Evolutionary conservation across 2,113 vertebrate species (phyloP), one percentile per base, ranked within the genome.

Genomic region (Mystacornis crossleyi): DNA sequence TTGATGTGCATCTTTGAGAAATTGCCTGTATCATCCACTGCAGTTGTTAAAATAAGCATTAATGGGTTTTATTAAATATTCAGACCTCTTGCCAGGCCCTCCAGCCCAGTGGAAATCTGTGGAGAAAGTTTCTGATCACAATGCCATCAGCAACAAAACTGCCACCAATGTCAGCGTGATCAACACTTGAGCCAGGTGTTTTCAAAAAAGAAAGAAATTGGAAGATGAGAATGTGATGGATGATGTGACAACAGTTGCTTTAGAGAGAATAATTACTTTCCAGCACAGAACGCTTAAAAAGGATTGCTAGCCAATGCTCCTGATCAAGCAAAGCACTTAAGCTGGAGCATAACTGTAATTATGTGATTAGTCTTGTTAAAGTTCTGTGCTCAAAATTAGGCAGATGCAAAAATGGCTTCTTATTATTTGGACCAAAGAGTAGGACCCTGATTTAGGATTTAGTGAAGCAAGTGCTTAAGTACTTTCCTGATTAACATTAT

Each of bases 291-390:
- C 10, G 23, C 71, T 95, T 93, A 31, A 86, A 91, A 93, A 81
- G 18, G 42, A 89, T 93, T 96, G 87, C 81, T 80, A 86, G 79
- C 80, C 81, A 78, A n/a, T 77, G 60, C 60, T 90, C 75, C 75
- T 92, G 90, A 92, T 95, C 67, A 86, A 90, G 95, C 38, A 88
- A 93, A 96, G 58, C 67, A 81, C 81, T 94, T 95, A 88, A 93
- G 43, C 85, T 83, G 60, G 10, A 94, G 55, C n/a, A 67, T 74
- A 78, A 70, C 64, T 86, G 42, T 95, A 90, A 96, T 96, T 94
- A 95, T 47, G 40, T 83, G 79, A 96, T 96, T 94, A 93, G 71
- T 86, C 54, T 61, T 73, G 51, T 92, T 92, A 95, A 92, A 96
- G 75, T 94, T 86, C 85, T 88, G 42, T 70, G 67, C 71, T 90